These are phyloP conservation scores for Caerostris extrusa DNA, from an alignment of 1,140 invertebrate species.

Conservation along the genomic window DNA sequence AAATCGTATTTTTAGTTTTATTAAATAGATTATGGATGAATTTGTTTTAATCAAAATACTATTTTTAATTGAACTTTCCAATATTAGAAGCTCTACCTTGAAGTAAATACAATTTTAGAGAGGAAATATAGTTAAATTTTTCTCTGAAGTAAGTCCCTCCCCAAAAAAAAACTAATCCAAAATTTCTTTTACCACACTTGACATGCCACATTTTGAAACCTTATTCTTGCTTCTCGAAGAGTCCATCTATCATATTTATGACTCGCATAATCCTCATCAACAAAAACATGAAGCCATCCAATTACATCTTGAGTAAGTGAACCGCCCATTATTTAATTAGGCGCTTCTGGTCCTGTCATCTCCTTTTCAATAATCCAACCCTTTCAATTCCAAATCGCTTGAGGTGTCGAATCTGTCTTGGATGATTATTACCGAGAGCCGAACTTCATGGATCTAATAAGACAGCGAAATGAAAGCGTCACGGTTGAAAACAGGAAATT, in stretches of 20 bases:
- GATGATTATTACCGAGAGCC: conserved; percentile 8
- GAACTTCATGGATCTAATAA: background rate
- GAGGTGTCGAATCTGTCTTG: conserved; percentile 33
- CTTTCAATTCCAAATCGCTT: conserved; percentile 18
- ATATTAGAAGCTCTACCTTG: too few species aligned
- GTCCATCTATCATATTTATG: conserved; percentile 21
- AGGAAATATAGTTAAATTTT: too few species aligned
- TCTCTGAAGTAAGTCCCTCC: too few species aligned
- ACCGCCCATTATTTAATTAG: conserved; percentile 49
- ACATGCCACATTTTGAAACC: background rate
- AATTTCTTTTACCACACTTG: background rate
- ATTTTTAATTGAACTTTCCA: too few species aligned
- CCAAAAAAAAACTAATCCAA: too few species aligned
- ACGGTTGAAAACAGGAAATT: conserved; percentile 45
- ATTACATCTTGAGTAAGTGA: conserved; percentile 28
- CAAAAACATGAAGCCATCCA: conserved; percentile 35
- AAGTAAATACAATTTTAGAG: too few species aligned
- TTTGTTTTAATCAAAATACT: too few species aligned
- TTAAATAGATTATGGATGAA: too few species aligned
- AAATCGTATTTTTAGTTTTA: too few species aligned
- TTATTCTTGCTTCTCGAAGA: background rate
- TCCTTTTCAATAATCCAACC: conserved; percentile 42
- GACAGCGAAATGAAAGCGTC: conserved; percentile 12
- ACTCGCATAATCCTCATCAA: background rate
- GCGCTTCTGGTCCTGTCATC: conserved; percentile 25